A percentile compares a stretch with the other conserved stretches of the same genome.
phyloP scores from a whole-genome alignment of 2,797 vertebrate genomes.

The Eremophila alpestris region DNA sequence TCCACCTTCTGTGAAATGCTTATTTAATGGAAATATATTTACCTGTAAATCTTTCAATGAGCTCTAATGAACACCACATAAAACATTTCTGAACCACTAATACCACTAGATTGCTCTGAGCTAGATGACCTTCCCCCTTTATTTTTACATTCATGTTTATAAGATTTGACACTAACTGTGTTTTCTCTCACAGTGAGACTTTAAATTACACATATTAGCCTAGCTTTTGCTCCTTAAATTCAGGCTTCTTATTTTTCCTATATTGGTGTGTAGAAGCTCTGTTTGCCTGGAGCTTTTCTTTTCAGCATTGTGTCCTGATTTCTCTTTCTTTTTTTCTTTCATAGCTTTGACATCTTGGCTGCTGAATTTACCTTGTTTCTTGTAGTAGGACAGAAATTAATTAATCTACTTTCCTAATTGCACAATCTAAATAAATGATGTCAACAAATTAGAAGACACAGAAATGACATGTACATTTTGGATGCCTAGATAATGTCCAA shows the following conservation, averaged over 20 bases:
- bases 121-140: neutral
- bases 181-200: neutral
- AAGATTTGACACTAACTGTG: neutral
- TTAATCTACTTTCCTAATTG: constrained; percentile 76
- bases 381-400: constrained; percentile 67
- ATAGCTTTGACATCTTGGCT: constrained; percentile 43
- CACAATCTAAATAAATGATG: constrained; percentile 77
- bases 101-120: neutral
- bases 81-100: neutral
- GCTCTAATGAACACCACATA: neutral
- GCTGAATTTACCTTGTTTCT: constrained; percentile 67
- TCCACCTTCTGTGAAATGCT: neutral
- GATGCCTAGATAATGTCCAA: constrained; percentile 66
- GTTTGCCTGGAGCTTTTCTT: neutral
- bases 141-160: neutral
- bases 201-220: neutral
- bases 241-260: neutral
- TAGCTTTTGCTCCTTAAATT: neutral
- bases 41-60: neutral
- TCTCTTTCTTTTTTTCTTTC: constrained; percentile 27
- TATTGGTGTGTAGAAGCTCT: neutral
- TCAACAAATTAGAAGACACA: constrained; percentile 68
- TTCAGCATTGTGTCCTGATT: neutral
- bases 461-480: constrained; percentile 69
- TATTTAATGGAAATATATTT: neutral